Conservation (phyloP, 2,113 vertebrate species). For the Hepsetus odoe region DNA sequence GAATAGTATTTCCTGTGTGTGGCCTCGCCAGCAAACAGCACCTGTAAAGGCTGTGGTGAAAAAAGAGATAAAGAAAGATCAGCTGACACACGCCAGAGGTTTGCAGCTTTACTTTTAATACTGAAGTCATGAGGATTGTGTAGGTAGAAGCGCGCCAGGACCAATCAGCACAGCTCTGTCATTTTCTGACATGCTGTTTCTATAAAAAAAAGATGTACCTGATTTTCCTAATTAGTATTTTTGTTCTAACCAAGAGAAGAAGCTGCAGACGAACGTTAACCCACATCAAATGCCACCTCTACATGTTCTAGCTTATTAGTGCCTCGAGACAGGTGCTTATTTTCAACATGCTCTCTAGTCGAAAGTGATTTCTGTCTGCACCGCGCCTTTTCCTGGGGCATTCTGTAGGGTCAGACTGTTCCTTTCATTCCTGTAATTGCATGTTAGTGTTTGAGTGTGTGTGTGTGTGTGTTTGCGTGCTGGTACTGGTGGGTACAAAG, state of each 20-base stretch:
- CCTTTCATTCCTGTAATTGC: conserved; percentile 60
- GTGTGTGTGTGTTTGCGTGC: neutral
- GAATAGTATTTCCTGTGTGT: conserved; percentile 99
- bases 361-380: conserved; percentile 37
- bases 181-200: too few relatives aligned
- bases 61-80: neutral
- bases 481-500: too few relatives aligned
- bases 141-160: too few relatives aligned
- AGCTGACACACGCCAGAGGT: too few relatives aligned
- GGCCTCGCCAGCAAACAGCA: conserved; percentile 97
- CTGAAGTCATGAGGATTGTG: too few relatives aligned
- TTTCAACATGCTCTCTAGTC: conserved; percentile 36
- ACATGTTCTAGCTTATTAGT: conserved; percentile 9
- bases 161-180: too few relatives aligned
- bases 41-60: conserved; percentile 87
- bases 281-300: too few relatives aligned
- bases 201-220: too few relatives aligned
- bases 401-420: conserved; percentile 55
- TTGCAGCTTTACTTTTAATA: too few relatives aligned
- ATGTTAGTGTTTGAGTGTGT: conserved; percentile 2
- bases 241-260: too few relatives aligned
- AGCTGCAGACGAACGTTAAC: too few relatives aligned
- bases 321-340: neutral
- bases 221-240: too few relatives aligned
- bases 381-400: neutral